Percentiles rank a stretch among this genome's conserved stretches.
phyloP scores from a whole-genome alignment of 2,888 invertebrate species.

The Pachydiplax longipennis region DNA sequence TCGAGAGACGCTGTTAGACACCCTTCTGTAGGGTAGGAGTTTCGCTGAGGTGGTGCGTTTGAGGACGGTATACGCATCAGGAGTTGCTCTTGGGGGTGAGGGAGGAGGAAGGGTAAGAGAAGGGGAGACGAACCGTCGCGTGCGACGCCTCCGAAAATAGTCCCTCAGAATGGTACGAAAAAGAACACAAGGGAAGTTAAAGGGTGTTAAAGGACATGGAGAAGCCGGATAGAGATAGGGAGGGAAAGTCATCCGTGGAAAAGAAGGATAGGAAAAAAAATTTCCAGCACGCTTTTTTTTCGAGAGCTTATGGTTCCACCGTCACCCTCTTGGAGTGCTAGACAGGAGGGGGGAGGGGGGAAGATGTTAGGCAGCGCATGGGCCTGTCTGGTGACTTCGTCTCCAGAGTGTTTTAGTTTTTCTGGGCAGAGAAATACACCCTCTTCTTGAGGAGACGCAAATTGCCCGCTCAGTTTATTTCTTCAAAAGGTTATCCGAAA shows the following conservation, averaged over 20 bases:
- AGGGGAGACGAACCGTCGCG: slow-evolving; percentile 14
- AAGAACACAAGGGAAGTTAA: background rate
- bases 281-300: background rate
- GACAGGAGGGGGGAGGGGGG: background rate
- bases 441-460: background rate
- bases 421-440: background rate
- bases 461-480: background rate
- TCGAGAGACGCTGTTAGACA: background rate
- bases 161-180: background rate
- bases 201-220: slow-evolving; percentile 4
- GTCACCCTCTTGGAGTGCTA: background rate
- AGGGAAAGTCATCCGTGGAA: slow-evolving; percentile 9
- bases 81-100: background rate
- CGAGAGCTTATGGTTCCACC: background rate
- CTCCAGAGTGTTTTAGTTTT: background rate
- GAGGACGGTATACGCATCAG: background rate
- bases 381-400: background rate
- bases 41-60: background rate
- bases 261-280: background rate
- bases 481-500: background rate
- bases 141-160: slow-evolving; percentile 19
- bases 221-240: slow-evolving; percentile 23
- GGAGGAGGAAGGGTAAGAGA: background rate
- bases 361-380: background rate
- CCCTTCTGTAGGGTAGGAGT: background rate